Conservation (phyloP, 2,888 invertebrate genomes). For the Antheraea assamensis region DNA sequence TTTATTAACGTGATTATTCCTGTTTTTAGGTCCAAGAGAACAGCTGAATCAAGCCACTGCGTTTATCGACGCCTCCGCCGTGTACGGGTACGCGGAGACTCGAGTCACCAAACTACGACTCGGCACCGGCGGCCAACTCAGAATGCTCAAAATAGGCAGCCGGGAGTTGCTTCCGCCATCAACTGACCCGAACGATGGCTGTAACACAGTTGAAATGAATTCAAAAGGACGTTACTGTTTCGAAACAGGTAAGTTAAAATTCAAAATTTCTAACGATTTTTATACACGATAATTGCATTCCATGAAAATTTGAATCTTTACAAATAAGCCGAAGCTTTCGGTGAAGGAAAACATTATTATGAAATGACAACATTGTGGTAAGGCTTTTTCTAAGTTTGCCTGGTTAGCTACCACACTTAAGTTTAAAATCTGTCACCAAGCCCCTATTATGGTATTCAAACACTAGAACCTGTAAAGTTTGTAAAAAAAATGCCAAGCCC, state of each 20-base stretch:
- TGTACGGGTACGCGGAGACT: conserved; percentile 86
- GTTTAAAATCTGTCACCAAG: no score
- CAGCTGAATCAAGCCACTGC: conserved; percentile 93
- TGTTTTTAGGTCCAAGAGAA: conserved; percentile 85
- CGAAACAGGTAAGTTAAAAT: conserved; percentile 80
- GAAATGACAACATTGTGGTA: no score
- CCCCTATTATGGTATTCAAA: no score
- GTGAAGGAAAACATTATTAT: no score
- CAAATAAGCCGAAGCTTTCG: no score
- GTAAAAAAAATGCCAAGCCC: no score
- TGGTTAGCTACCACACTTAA: no score
- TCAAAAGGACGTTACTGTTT: conserved; percentile 90
- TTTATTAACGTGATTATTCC: neutral
- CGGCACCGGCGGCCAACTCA: conserved; percentile 81
- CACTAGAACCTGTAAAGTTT: no score
- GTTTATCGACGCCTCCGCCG: conserved; percentile 91
- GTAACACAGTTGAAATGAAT: conserved; percentile 86
- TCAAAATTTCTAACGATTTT: no score
- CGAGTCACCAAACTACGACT: conserved; percentile 77
- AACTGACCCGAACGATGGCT: conserved; percentile 87
- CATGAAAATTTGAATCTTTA: no score
- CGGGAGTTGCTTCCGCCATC: conserved; percentile 87
- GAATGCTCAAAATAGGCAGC: conserved; percentile 85
- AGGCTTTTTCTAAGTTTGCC: no score
- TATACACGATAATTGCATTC: no score